These are phyloP conservation scores for Calyptomena viridis DNA, from an alignment of 2,113 vertebrate genomes.

Conservation along the genomic window DNA sequence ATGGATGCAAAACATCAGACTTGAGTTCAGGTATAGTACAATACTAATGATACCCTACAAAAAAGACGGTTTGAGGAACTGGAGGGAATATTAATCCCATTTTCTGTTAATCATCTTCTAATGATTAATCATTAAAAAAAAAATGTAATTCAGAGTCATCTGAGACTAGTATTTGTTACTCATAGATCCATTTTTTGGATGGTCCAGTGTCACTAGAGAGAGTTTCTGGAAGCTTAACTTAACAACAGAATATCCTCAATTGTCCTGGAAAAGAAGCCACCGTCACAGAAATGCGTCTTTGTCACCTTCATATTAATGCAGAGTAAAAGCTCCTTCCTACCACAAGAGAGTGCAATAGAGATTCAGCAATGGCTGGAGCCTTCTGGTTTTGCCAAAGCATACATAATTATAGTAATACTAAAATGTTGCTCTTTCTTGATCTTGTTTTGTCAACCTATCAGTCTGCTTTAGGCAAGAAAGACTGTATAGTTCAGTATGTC, in stretches of 20 bases:
- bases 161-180: neutral
- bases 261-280: neutral
- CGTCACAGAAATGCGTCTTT: neutral
- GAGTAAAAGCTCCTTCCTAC: neutral
- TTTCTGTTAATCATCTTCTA: neutral
- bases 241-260: neutral
- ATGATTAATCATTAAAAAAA: neutral
- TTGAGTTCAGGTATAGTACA: neutral
- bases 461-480: neutral
- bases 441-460: neutral
- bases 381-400: neutral
- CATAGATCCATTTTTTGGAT: neutral
- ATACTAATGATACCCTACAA: neutral
- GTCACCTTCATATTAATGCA: neutral
- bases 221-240: neutral
- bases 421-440: neutral
- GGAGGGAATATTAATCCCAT: neutral
- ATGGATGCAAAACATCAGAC: neutral
- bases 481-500: neutral
- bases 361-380: neutral
- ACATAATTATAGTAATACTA: neutral
- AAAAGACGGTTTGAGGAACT: neutral
- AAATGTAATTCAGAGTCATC: neutral
- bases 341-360: neutral
- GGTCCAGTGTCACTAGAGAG: neutral